These are phyloP conservation scores for Hozukius guyotensis DNA, from an alignment of 2,797 vertebrate genomes.

Conservation along the genomic window DNA sequence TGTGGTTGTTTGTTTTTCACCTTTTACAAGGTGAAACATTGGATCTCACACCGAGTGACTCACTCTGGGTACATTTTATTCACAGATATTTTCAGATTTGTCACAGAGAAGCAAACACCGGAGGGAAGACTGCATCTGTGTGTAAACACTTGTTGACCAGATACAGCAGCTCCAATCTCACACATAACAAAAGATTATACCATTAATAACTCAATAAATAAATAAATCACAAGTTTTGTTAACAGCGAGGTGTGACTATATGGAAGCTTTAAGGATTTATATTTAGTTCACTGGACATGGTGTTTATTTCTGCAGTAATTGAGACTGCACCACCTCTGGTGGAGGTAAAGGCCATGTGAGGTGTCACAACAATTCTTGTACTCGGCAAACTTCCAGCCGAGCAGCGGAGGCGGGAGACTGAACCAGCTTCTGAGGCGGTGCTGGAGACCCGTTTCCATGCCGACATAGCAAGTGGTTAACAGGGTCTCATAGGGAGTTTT, in stretches of 20 bases:
- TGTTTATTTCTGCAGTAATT: background rate
- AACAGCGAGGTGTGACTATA: background rate
- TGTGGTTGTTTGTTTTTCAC: background rate
- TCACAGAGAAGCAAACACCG: background rate
- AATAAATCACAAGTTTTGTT: background rate
- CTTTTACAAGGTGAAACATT: background rate
- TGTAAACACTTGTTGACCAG: background rate
- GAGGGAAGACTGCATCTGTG: background rate
- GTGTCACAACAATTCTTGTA: background rate
- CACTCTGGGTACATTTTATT: background rate
- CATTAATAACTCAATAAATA: background rate
- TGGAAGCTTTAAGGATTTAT: background rate
- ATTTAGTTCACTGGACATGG: background rate
- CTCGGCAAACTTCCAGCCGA: slow-evolving; percentile 2
- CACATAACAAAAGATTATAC: background rate
- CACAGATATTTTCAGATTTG: background rate
- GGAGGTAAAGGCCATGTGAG: background rate
- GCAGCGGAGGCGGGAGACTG: background rate
- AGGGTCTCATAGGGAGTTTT: background rate
- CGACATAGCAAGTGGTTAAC: background rate
- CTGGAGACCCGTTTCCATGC: slow-evolving; percentile 23
- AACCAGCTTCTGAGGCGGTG: background rate
- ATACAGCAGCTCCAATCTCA: background rate
- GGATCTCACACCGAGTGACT: background rate
- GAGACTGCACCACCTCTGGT: background rate